phyloP scores from a whole-genome alignment of 2,113 vertebrate genomes.

The Nyctereutes procyonoides region DNA sequence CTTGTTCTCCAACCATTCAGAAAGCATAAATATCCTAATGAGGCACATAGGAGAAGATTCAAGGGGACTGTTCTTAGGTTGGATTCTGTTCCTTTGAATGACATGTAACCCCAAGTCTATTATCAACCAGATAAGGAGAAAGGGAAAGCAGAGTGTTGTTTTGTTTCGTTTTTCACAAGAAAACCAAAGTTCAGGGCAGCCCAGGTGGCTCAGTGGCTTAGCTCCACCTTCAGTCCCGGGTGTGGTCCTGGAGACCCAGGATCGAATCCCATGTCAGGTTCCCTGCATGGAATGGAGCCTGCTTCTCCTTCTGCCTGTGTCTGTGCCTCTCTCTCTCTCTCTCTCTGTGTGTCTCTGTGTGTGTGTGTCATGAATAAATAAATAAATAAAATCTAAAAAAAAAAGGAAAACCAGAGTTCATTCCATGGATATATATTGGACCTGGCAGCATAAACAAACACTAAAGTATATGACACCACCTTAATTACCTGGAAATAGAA shows the following conservation, averaged over 20 bases:
- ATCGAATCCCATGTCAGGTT: too few species aligned
- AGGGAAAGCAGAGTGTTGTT: constrained; percentile 53
- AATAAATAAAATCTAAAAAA: too few species aligned
- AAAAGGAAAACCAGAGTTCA: neutral
- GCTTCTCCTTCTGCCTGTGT: too few species aligned
- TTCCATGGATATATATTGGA: constrained; percentile 63
- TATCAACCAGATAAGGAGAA: neutral
- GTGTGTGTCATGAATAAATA: too few species aligned
- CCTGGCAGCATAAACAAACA: constrained; percentile 72
- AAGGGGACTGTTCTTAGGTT: neutral
- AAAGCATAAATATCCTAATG: neutral
- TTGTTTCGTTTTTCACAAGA: constrained; percentile 19
- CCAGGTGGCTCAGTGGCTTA: too few species aligned
- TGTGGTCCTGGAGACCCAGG: too few species aligned
- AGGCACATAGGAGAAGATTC: neutral
- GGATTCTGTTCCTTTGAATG: neutral
- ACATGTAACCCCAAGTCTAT: neutral
- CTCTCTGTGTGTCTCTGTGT: too few species aligned
- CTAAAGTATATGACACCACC: constrained; percentile 54
- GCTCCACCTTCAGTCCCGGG: too few species aligned
- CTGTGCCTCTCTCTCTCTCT: too few species aligned
- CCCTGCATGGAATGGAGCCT: too few species aligned
- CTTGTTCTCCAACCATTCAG: neutral
- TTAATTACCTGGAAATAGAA: constrained; percentile 62
- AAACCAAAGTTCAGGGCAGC: neutral